Evolutionary conservation across 1,140 invertebrate genomes (phyloP).

Genomic region (Triops cancriformis): DNA sequence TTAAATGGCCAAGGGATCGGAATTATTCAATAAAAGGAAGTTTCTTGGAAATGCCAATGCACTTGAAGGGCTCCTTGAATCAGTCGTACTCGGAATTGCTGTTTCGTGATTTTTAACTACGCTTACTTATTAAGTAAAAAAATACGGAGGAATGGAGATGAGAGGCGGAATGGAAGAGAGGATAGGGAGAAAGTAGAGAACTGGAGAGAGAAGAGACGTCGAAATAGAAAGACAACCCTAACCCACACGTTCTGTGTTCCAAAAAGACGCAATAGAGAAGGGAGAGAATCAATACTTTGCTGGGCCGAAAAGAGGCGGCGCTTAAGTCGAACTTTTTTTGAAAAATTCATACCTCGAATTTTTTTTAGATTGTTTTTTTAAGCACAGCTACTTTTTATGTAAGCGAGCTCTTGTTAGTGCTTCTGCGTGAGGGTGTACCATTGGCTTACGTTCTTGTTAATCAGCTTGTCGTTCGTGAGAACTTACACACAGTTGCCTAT

Average conservation of each 20-base stretch:
- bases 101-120: too few relatives aligned
- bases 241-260: background rate
- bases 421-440: too few relatives aligned
- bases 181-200: background rate
- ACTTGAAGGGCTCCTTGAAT: too few relatives aligned
- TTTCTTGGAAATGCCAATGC: background rate
- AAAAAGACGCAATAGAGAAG: background rate
- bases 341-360: too few relatives aligned
- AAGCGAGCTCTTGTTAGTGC: too few relatives aligned
- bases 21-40: background rate
- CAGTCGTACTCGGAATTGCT: too few relatives aligned
- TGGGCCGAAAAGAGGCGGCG: slow-evolving; percentile 4
- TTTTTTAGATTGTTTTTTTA: too few relatives aligned
- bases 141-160: background rate
- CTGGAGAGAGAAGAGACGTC: background rate
- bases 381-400: too few relatives aligned
- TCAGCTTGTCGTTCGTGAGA: too few relatives aligned
- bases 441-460: too few relatives aligned
- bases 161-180: background rate
- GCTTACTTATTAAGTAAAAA: too few relatives aligned
- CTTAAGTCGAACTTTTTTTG: background rate
- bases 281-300: slow-evolving; percentile 13
- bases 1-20: background rate
- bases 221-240: background rate
- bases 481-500: too few relatives aligned